Base-by-base conservation (phyloP, 92 coral and sea anemone species). In the Galaxea fascicularis region DNA sequence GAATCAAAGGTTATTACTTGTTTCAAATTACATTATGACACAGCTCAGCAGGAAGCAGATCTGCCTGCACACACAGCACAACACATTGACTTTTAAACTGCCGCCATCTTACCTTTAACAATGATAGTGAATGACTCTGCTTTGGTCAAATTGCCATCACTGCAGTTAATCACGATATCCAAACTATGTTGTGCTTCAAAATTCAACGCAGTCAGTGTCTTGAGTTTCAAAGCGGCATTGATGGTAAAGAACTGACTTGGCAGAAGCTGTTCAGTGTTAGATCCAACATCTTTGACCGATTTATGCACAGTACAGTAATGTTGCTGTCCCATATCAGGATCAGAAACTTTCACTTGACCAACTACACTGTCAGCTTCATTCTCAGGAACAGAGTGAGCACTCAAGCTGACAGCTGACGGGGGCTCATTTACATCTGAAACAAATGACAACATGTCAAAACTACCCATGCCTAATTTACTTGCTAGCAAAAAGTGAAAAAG, bases 381-480 rank as follows among this genome's bases (percentile, higher is more conserved):
- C 67, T 96, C 99, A 64, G 41, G 65, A 51, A 93, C 89, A 15
- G 78, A 47, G 0, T 51, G 57, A 44, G 83, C 78, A 78, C 74
- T 79, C 79, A 92, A 73, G 0, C n/a, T 54, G 71, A 96, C 79
- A 41, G 79, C 75, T 65, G 95, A 86, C 11, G 95, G 93, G 0
- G 74, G 84, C 84, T 96, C 99, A 77, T 96, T 96, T 17, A 82
- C 90, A 82, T 96, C 99, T 95, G 82, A 45, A 41, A 69, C 65
- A 45, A 65, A 65, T 21, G 44, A 20, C 27, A 49, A 49, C 15
- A 15, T 5, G 17, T 49, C 56, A 49, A 46, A 7, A 46, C 51
- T 7, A 46, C n/a, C n/a, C n/a, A 46, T 46, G 12, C 12, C 7
- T 46, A 46, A 46, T 46, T 46, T 13, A 46, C 9, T 46, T 46